A percentile compares a stretch with the other conserved stretches of the same genome.
phyloP scores from a whole-genome alignment of 2,113 vertebrate genomes.

The Typhlomys cinereus region DNA sequence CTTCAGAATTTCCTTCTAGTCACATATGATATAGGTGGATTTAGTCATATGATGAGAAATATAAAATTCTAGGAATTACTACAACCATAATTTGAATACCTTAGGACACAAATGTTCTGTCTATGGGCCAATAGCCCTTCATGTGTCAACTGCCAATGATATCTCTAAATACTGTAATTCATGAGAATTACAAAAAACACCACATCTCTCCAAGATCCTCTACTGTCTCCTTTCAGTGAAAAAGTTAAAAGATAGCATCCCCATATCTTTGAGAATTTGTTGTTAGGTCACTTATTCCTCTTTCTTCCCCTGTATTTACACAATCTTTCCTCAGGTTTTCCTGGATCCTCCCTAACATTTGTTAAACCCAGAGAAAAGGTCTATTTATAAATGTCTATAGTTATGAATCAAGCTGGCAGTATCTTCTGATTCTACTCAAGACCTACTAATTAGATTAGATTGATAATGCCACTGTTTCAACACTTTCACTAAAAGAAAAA shows the following conservation, averaged over 20 bases:
- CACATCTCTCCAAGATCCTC: not conserved
- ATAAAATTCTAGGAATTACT: not conserved
- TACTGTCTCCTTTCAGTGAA: not conserved
- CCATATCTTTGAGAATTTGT: not conserved
- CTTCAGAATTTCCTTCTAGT: not conserved
- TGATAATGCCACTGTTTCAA: constrained; percentile 19
- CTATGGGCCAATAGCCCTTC: not conserved
- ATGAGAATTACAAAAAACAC: not conserved
- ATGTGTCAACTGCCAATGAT: not conserved
- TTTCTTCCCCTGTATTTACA: not conserved
- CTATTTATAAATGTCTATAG: not conserved
- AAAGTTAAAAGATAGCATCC: not conserved
- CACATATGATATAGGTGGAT: not conserved
- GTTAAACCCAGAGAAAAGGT: not conserved
- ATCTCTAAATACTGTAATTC: not conserved
- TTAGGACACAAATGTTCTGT: not conserved
- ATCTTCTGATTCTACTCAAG: not conserved
- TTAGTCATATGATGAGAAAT: not conserved
- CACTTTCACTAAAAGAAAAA: not conserved
- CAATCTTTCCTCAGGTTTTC: not conserved
- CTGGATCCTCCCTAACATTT: not conserved
- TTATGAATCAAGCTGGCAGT: not conserved
- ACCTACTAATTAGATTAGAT: not conserved
- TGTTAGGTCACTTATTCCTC: not conserved
- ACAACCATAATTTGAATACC: not conserved